A percentile compares a stretch with the other conserved stretches of the same genome.
Conservation (phyloP, 1,140 invertebrate genomes). For the Neodiprion lecontei region DNA sequence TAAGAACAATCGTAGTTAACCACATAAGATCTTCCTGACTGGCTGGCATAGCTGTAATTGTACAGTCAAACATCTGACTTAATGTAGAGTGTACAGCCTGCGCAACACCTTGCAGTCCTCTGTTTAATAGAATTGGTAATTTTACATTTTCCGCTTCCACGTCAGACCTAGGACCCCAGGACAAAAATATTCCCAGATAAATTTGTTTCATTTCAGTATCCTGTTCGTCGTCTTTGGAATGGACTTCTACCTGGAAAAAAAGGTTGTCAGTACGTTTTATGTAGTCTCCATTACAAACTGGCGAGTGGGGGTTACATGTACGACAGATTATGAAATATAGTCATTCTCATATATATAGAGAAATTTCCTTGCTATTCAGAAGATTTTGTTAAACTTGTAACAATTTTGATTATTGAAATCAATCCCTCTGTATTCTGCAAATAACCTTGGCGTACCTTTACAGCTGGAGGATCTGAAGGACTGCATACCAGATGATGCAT, state of each 20-base stretch:
- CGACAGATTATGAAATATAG: no score
- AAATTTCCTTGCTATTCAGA: neutral
- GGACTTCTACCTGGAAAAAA: conserved; percentile 42
- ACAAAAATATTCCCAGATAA: conserved; percentile 48
- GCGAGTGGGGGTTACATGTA: no score
- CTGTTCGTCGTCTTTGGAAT: conserved; percentile 21
- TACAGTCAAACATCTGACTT: conserved; percentile 50
- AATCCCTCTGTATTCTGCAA: neutral
- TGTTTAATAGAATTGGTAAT: conserved; percentile 48
- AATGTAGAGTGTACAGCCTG: conserved; percentile 41
- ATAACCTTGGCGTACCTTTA: conserved; percentile 36
- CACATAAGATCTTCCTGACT: conserved; percentile 46
- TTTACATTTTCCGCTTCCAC: conserved; percentile 21
- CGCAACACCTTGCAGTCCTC: conserved; percentile 43
- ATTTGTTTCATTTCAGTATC: conserved; percentile 31
- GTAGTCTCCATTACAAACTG: no score
- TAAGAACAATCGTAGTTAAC: conserved; percentile 45
- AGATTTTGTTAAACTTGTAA: neutral
- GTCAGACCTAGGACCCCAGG: conserved; percentile 34
- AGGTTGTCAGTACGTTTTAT: neutral
- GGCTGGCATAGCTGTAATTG: conserved; percentile 35
- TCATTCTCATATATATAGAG: neutral
- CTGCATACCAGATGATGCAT: conserved; percentile 27
- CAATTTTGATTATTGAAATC: neutral
- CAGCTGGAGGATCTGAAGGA: conserved; percentile 35